Base-by-base conservation (phyloP, 1,140 invertebrate species). In the Brachionus plicatilis region DNA sequence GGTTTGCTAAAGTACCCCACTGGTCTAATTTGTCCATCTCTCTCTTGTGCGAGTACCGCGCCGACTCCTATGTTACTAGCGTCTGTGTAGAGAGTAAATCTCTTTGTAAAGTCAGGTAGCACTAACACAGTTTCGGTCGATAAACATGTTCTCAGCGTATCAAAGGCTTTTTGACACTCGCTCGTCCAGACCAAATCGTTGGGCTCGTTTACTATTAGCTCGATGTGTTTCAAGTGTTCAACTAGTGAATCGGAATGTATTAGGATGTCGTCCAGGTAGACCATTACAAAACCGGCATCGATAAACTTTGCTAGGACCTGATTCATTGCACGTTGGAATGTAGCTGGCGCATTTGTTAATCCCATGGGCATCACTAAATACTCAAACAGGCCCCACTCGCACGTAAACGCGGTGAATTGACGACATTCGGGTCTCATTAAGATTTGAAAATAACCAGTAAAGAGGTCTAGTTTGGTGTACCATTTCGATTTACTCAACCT, bases 41-140 rank as follows among this genome's bases (percentile, higher is more conserved):
- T 20, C 43, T 78, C 43, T 86, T 91, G 90, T 8, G 87, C 86
- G 12, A 91, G 72, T 2, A 90, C 87, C 17, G 88, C 89, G 6
- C 88, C 88, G 29, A 91, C 85, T n/a, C 88, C 88, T 83, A 86
- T 85, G 9, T 88, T 86, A 68, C 87, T 88, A 17, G 89, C 90
- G 86, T 91, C 91, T 0, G 88, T 90, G 45, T 90, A 87, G 1
- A 90, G 85, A 1, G 88, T 88, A 70, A 90, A 89, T 0, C 85
- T 86, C 84, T 88, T 85, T 6, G 53, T 75, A 45, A 87, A 86
- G 85, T 88, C 86, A 20, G 88, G 88, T 65, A 86, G 76, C 12
- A 72, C 41, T 12, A 41, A 33, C 9, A 68, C 27, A 24, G 60
- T 66, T 66, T 17, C 8, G 11, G 12, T 27, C 7, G 37, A 11